Evolutionary conservation across 2,113 vertebrate genomes (phyloP).

Genomic region (Phylloscopus trochilus): DNA sequence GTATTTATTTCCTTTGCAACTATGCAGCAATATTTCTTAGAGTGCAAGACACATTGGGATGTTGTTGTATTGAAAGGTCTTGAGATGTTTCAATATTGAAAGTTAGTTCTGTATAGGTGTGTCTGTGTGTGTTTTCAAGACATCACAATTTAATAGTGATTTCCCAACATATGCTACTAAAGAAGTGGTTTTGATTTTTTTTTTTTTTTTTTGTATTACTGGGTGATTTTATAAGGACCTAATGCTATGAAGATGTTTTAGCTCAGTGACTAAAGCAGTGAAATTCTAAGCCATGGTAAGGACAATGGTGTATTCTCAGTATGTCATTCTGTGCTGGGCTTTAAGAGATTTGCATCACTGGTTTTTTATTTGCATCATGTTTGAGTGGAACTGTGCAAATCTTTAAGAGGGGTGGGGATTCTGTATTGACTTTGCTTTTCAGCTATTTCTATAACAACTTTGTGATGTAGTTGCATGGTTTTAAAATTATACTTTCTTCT

Average conservation of each 20-base stretch:
- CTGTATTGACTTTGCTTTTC: neutral
- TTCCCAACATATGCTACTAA: neutral
- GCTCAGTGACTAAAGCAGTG: neutral
- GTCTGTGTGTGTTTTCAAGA: neutral
- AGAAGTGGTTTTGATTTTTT: neutral
- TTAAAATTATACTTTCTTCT: neutral
- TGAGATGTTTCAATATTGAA: neutral
- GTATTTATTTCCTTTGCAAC: neutral
- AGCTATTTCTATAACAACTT: neutral
- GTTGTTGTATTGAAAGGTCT: neutral
- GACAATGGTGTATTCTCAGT: neutral
- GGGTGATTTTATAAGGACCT: neutral
- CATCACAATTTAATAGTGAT: neutral
- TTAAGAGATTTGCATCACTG: neutral
- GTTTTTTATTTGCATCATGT: neutral
- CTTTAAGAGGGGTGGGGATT: fast-evolving
- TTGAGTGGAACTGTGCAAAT: neutral
- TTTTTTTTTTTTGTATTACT: neutral
- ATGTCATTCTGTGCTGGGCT: neutral
- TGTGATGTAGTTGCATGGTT: neutral
- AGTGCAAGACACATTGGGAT: neutral
- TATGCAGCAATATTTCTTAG: neutral
- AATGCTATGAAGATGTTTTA: neutral
- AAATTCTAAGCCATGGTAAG: neutral
- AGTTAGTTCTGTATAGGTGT: neutral